Percentiles rank a stretch among this genome's conserved stretches.
These are phyloP conservation scores for Oreochromis aureus DNA, from an alignment of 2,113 vertebrate species.

Conservation along the genomic window DNA sequence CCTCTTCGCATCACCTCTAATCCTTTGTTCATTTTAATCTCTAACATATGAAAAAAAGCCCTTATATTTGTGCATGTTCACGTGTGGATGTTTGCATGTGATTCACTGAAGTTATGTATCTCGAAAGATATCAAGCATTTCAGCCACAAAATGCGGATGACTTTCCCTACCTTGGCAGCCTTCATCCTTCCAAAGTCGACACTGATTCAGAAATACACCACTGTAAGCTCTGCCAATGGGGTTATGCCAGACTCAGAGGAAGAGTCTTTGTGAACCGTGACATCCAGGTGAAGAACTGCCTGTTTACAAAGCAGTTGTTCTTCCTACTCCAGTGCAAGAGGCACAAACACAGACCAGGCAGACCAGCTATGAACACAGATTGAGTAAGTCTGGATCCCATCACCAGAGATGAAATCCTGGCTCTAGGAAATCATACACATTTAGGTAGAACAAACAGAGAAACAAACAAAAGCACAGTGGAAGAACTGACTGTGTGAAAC, in stretches of 20 bases:
- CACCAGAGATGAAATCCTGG: slow-evolving; percentile 10
- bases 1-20: slow-evolving; percentile 31
- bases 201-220: slow-evolving; percentile 56
- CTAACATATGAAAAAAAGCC: not conserved
- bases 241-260: slow-evolving; percentile 47
- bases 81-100: not conserved
- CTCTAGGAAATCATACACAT: slow-evolving; percentile 21
- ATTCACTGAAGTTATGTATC: slow-evolving; percentile 4
- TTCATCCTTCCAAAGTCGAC: slow-evolving; percentile 53
- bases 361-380: slow-evolving; percentile 6
- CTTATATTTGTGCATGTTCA: not conserved
- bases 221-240: slow-evolving; percentile 42
- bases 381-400: slow-evolving; percentile 1
- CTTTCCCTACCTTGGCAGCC: slow-evolving; percentile 51
- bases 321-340: slow-evolving; percentile 45
- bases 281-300: slow-evolving; percentile 60
- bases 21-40: slow-evolving; percentile 47
- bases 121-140: slow-evolving; percentile 26
- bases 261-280: slow-evolving; percentile 58
- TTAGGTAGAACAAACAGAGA: not conserved
- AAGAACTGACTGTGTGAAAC: not conserved
- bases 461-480: not conserved
- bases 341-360: slow-evolving; percentile 13
- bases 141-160: slow-evolving; percentile 28
- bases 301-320: slow-evolving; percentile 60